These are phyloP conservation scores for Cerastoderma edule DNA, from an alignment of 2,888 invertebrate genomes.

Conservation along the genomic window DNA sequence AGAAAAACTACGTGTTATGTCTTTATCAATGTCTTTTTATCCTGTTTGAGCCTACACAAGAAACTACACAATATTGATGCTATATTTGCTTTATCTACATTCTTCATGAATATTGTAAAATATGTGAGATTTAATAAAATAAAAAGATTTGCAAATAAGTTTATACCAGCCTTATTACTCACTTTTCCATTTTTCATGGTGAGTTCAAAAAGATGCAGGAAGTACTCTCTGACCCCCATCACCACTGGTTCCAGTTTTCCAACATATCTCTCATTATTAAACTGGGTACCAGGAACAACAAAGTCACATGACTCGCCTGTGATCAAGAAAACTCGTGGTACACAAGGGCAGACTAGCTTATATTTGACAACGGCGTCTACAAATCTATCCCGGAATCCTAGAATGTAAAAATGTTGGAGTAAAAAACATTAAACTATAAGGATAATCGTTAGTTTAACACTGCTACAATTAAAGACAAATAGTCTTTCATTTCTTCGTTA, in stretches of 20 bases:
- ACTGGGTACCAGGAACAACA: conserved; percentile 36
- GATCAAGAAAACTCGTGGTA: conserved; percentile 42
- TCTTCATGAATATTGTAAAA: not conserved
- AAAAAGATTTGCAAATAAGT: not conserved
- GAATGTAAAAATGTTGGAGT: not conserved
- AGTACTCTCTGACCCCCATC: conserved; percentile 41
- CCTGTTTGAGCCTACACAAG: not conserved
- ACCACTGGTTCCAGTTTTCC: conserved; percentile 48
- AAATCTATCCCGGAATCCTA: conserved; percentile 50
- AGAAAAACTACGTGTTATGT: not conserved
- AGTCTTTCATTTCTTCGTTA: not conserved
- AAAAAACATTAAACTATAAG: not conserved
- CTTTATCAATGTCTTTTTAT: not conserved
- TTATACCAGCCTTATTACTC: conserved; percentile 6
- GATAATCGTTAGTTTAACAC: not conserved
- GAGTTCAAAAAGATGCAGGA: conserved; percentile 41
- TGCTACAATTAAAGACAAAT: not conserved
- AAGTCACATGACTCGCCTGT: conserved; percentile 39
- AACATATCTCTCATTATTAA: conserved; percentile 36
- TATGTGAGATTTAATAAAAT: not conserved
- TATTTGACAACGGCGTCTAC: conserved; percentile 44
- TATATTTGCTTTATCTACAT: not conserved
- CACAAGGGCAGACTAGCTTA: conserved; percentile 25
- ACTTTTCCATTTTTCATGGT: conserved; percentile 48
- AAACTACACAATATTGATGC: not conserved